Percentiles rank a stretch among this genome's conserved stretches.
Conservation (phyloP, 1,140 invertebrate species). For the Lethocerus indicus region DNA sequence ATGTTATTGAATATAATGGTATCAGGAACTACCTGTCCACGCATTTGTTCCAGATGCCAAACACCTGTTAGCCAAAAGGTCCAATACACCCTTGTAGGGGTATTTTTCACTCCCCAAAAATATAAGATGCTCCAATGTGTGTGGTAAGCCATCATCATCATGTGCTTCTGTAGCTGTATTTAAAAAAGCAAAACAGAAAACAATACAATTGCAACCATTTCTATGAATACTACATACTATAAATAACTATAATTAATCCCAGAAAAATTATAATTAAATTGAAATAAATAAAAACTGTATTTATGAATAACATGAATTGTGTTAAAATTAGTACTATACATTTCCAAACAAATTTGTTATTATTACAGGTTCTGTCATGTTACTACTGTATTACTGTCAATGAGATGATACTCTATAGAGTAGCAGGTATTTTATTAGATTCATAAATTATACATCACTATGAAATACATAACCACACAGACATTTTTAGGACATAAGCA, state of each 20-base stretch:
- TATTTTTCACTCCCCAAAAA: slow-evolving; percentile 82
- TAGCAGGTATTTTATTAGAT: no score
- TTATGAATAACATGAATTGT: no score
- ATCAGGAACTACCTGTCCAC: slow-evolving; percentile 32
- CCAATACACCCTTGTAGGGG: slow-evolving; percentile 78
- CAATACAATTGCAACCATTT: slow-evolving; percentile 1
- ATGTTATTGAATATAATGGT: background rate
- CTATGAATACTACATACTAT: background rate
- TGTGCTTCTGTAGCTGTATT: slow-evolving; percentile 69
- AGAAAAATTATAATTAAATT: background rate
- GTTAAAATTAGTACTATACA: no score
- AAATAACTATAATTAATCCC: background rate
- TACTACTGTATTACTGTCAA: no score
- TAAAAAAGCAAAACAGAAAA: no score
- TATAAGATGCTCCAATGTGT: slow-evolving; percentile 82
- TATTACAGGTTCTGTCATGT: no score
- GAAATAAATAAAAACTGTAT: no score
- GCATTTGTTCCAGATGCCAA: slow-evolving; percentile 83
- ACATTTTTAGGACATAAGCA: no score
- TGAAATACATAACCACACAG: no score
- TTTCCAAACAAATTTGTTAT: no score
- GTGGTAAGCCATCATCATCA: slow-evolving; percentile 82
- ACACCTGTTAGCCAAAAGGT: slow-evolving; percentile 74
- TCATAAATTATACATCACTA: no score
- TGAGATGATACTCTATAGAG: no score